Conservation (phyloP, 1,140 invertebrate genomes). For the Fopius arisanus region DNA sequence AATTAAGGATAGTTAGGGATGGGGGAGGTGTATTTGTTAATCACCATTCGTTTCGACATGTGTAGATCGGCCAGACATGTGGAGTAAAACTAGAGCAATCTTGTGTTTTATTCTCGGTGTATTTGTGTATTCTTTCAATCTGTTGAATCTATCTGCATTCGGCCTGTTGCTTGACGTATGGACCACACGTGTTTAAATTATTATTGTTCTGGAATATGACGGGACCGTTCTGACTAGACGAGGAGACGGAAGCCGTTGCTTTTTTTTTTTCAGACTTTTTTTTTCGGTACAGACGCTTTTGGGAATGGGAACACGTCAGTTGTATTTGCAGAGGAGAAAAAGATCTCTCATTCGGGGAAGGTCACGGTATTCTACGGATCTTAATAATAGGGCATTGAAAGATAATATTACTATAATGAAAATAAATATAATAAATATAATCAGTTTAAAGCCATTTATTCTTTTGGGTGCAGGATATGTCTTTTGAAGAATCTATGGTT, state of each 20-base stretch:
- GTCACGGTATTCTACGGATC: too few relatives aligned
- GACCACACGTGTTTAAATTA: conserved; percentile 58
- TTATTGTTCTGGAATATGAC: conserved; percentile 56
- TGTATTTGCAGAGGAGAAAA: too few relatives aligned
- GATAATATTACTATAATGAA: too few relatives aligned
- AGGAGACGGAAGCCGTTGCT: background rate
- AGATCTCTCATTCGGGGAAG: too few relatives aligned
- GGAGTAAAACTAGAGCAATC: conserved; percentile 1
- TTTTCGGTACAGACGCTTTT: background rate
- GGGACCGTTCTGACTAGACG: background rate
- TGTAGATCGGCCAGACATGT: conserved; percentile 8
- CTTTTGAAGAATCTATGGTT: too few relatives aligned
- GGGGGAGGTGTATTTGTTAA: too few relatives aligned
- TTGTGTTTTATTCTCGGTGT: background rate
- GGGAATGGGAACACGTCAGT: too few relatives aligned
- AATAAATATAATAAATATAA: too few relatives aligned
- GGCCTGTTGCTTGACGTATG: conserved; percentile 45
- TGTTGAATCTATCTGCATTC: conserved; percentile 1
- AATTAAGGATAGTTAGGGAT: conserved; percentile 39
- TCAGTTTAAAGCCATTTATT: too few relatives aligned
- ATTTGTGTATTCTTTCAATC: conserved; percentile 11
- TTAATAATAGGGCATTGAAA: too few relatives aligned
- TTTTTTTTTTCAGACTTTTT: background rate
- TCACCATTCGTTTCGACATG: too few relatives aligned
- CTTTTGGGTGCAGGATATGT: too few relatives aligned